Conservation (phyloP, 37 sponge, comb jelly and placozoan genomes). For the Sycon ciliatum region DNA sequence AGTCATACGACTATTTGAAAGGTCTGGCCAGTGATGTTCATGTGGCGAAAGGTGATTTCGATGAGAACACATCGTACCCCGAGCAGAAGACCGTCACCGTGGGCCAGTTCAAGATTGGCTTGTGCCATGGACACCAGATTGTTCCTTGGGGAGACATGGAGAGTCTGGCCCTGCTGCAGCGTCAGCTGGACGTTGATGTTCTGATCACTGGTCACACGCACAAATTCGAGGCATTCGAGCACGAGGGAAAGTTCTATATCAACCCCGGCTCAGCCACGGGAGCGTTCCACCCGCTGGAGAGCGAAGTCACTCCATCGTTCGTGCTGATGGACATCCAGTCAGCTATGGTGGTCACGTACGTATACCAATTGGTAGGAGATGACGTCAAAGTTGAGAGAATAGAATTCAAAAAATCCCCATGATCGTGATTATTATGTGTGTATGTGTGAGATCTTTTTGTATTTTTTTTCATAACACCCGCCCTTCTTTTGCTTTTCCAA, state of each 20-base stretch:
- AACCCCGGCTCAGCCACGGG: conserved; percentile 99
- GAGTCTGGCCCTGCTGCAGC: conserved; percentile 77
- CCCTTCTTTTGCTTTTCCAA: too few relatives aligned
- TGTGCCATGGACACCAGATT: conserved; percentile 96
- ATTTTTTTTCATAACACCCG: too few relatives aligned
- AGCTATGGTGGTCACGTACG: conserved; percentile 65
- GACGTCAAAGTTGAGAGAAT: conserved; percentile 86
- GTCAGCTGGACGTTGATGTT: conserved; percentile 94
- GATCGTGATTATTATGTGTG: too few relatives aligned
- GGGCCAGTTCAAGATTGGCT: conserved; percentile 87
- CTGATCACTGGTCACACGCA: conserved; percentile 95
- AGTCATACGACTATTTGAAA: conserved; percentile 92
- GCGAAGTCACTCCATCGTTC: conserved; percentile 84
- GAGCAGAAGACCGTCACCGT: conserved; percentile 97
- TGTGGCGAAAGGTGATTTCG: conserved; percentile 92
- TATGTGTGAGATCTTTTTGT: too few relatives aligned
- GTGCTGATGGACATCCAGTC: conserved; percentile 97
- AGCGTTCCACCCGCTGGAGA: conserved; percentile 84
- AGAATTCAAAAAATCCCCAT: conserved; percentile 67
- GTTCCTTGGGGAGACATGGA: conserved; percentile 98
- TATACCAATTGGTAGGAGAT: conserved; percentile 75
- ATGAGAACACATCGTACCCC: conserved; percentile 69
- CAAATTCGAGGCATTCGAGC: conserved; percentile 89
- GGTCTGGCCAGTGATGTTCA: conserved; percentile 92
- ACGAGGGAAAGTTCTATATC: conserved; percentile 89